Evolutionary conservation across 2,113 vertebrate species (phyloP).

Genomic region (Sinocyclocheilus anshuiensis): DNA sequence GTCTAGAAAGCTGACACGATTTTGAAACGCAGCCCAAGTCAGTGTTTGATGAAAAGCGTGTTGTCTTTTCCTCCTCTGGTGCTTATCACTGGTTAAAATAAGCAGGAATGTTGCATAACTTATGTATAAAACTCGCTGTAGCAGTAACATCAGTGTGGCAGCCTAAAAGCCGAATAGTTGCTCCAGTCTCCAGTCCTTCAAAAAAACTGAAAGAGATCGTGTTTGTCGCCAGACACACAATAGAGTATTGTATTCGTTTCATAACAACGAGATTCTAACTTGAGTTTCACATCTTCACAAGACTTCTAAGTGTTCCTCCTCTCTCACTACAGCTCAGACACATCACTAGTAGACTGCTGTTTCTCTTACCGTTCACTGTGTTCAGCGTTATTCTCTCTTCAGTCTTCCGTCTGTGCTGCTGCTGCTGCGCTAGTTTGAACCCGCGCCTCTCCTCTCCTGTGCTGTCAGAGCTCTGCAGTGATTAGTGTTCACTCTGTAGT

Average conservation of each 20-base stretch:
- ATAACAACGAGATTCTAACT: not conserved
- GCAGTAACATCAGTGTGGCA: not conserved
- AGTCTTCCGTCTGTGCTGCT: no score
- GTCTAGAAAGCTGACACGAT: not conserved
- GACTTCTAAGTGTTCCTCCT: not conserved
- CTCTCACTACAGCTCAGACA: not conserved
- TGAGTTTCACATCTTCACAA: not conserved
- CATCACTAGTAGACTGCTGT: not conserved
- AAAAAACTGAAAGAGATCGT: not conserved
- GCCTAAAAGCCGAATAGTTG: not conserved
- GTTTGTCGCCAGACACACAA: not conserved
- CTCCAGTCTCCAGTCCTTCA: not conserved
- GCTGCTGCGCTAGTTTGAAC: no score
- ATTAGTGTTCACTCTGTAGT: not conserved
- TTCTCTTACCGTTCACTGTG: constrained; percentile 4
- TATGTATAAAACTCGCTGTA: not conserved
- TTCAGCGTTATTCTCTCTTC: not conserved
- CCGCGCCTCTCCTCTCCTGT: not conserved
- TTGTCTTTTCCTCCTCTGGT: not conserved
- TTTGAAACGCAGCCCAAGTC: not conserved
- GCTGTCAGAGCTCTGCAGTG: not conserved
- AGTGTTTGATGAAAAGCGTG: not conserved
- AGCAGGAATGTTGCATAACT: not conserved
- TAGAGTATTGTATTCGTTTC: not conserved
- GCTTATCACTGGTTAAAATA: not conserved